A percentile compares a stretch with the other conserved stretches of the same genome.
Conservation (phyloP, 2,797 vertebrate genomes). For the Enteromius afrohamiltoni region DNA sequence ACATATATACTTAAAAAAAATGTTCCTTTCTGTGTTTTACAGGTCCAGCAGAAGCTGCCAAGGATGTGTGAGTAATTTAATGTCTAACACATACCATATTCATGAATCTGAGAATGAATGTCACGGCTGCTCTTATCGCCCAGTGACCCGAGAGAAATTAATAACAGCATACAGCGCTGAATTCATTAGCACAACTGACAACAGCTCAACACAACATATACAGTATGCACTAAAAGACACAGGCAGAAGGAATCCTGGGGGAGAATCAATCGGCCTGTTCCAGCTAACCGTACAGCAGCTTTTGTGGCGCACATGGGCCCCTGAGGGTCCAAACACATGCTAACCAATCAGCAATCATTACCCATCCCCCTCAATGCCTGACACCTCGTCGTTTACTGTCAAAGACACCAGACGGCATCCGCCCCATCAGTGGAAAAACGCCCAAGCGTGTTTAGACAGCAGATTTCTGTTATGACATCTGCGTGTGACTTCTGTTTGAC, state of each 20-base stretch:
- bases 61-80: conserved; percentile 87
- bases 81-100: background rate
- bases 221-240: background rate
- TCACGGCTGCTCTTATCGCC: background rate
- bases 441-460: background rate
- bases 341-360: conserved; percentile 49
- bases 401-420: background rate
- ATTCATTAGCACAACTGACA: background rate
- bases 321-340: conserved; percentile 47
- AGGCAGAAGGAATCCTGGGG: conserved; percentile 17
- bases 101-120: background rate
- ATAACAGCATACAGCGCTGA: conserved; percentile 17
- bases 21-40: conserved; percentile 52
- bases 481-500: background rate
- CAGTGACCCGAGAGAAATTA: background rate
- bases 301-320: conserved; percentile 32
- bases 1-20: background rate
- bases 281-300: conserved; percentile 12
- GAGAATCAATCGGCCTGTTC: conserved; percentile 38
- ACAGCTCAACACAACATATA: background rate
- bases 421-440: conserved; percentile 11
- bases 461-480: background rate
- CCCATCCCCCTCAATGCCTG: conserved; percentile 1
- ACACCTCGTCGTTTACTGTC: conserved; percentile 19
- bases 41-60: conserved; percentile 87